Conservation (phyloP, 2,888 invertebrate genomes). For the Gastrophysa polygoni region DNA sequence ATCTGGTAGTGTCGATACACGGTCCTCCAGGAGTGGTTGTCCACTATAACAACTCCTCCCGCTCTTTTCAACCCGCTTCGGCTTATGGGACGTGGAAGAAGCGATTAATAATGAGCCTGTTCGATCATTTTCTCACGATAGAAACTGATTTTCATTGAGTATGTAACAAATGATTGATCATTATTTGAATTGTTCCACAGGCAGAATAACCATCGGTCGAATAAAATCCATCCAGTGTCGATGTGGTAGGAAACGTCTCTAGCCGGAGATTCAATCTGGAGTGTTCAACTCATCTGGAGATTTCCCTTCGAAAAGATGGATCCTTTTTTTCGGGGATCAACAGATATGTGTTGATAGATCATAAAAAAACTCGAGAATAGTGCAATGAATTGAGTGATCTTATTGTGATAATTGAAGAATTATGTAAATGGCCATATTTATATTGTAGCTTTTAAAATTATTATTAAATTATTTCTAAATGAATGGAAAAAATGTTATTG, state of each 20-base stretch:
- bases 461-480: constrained; percentile 28
- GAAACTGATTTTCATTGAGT: too few relatives aligned
- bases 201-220: constrained; percentile 13
- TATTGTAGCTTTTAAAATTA: constrained; percentile 33
- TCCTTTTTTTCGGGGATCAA: background rate
- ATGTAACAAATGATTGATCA: too few relatives aligned
- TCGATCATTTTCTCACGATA: too few relatives aligned
- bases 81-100: too few relatives aligned
- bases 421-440: constrained; percentile 43
- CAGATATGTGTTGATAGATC: background rate
- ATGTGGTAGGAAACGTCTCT: constrained; percentile 30
- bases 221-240: constrained; percentile 29
- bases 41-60: too few relatives aligned
- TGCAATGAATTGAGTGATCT: constrained; percentile 53
- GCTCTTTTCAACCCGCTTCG: too few relatives aligned
- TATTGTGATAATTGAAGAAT: constrained; percentile 56
- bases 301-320: background rate
- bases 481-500: constrained; percentile 20
- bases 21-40: too few relatives aligned
- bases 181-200: constrained; percentile 16
- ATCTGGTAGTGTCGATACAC: too few relatives aligned
- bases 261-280: background rate
- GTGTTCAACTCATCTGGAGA: background rate
- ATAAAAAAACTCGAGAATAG: constrained; percentile 28
- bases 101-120: too few relatives aligned